Evolutionary conservation across 2,113 vertebrate species (phyloP).

Genomic region (Pangasianodon hypophthalmus): DNA sequence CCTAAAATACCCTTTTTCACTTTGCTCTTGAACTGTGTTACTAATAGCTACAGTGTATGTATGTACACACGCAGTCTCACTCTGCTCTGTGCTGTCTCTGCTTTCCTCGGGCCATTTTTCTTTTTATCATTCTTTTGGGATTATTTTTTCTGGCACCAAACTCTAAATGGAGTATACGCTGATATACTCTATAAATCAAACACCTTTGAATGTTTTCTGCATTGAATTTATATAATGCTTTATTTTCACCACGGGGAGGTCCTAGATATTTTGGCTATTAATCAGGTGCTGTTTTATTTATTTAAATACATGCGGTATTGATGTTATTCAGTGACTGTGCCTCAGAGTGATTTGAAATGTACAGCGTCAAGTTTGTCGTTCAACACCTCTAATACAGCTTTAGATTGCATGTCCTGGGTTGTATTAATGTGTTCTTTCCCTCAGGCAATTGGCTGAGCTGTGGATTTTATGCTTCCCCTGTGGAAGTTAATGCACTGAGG

Average conservation of each 20-base stretch:
- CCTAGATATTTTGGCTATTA: not conserved
- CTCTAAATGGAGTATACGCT: constrained; percentile 38
- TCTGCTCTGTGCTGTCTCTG: constrained; percentile 40
- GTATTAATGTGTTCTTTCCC: constrained; percentile 37
- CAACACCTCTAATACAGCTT: constrained; percentile 9
- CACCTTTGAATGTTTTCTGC: constrained; percentile 1
- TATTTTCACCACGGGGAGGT: not conserved
- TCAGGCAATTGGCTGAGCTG: constrained; percentile 26
- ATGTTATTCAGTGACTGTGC: not conserved
- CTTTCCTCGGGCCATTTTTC: constrained; percentile 54
- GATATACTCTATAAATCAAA: constrained; percentile 29
- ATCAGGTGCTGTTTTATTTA: not conserved
- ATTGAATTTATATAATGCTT: constrained; percentile 11
- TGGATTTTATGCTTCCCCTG: constrained; percentile 49
- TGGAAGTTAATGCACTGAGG: constrained; percentile 52
- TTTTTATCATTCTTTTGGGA: constrained; percentile 45
- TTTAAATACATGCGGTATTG: not conserved
- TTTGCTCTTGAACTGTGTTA: constrained; percentile 39
- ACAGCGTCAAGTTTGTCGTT: constrained; percentile 2
- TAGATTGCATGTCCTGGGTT: constrained; percentile 24
- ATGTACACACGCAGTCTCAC: constrained; percentile 5
- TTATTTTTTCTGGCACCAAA: constrained; percentile 51
- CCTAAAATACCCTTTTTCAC: constrained; percentile 46
- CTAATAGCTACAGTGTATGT: constrained; percentile 34
- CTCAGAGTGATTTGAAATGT: constrained; percentile 11